Percentiles rank a stretch among this genome's conserved stretches.
These are phyloP conservation scores for Rotaria socialis DNA, from an alignment of 2,888 invertebrate genomes.

Conservation along the genomic window DNA sequence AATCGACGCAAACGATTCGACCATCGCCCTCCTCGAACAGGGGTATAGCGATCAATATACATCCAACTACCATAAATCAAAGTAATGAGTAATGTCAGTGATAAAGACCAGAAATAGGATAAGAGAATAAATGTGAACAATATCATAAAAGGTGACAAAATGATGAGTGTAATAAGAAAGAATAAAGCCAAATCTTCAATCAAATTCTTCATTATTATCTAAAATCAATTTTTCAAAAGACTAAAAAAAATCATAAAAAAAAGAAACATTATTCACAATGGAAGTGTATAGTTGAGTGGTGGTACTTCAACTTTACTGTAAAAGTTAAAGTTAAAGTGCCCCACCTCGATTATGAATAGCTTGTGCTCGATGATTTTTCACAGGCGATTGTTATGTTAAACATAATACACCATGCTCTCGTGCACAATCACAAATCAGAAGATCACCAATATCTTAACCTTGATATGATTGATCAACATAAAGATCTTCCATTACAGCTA, in stretches of 20 bases:
- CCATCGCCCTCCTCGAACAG: background rate
- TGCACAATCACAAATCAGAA: background rate
- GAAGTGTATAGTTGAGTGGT: background rate
- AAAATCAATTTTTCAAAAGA: background rate
- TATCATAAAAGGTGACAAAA: background rate
- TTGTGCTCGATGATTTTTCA: background rate
- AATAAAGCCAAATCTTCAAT: background rate
- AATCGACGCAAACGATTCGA: background rate
- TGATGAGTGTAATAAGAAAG: background rate
- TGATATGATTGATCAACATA: background rate
- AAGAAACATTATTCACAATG: background rate
- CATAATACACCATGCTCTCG: background rate
- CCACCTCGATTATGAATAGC: background rate
- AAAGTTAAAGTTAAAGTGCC: background rate
- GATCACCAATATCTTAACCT: background rate
- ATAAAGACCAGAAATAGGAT: background rate
- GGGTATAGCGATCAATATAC: slow-evolving; percentile 59
- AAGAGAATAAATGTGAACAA: slow-evolving; percentile 1
- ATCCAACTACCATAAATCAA: background rate
- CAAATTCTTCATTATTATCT: slow-evolving; percentile 1
- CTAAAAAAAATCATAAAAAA: background rate
- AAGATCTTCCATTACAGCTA: background rate
- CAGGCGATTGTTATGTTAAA: background rate
- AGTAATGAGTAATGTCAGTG: background rate
- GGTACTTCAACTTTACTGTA: background rate